Evolutionary conservation across 2,888 invertebrate genomes (phyloP), one percentile per base, ranked within the genome.

Genomic region (Vesta saturnalis): DNA sequence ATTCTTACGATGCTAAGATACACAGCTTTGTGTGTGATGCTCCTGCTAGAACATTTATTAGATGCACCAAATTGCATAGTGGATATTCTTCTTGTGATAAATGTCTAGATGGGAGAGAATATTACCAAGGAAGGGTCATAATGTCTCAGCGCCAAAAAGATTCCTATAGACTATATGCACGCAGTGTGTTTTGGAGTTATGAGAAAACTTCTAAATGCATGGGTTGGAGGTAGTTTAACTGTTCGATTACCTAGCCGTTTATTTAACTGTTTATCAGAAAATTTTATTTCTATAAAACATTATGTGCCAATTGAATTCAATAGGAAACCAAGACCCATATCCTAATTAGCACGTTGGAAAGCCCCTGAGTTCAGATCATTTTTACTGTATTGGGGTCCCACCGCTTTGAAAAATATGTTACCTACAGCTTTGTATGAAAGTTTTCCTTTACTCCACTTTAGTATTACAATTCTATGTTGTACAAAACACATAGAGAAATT

Each of bases 291-390:
- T 55, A 19, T 55, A 12, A 21, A 8, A 4, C 6, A 55, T 4
- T 55, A 6, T 22, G 21, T 55, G 12, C 55, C 55, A 1, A 19
- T 55, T n/a, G 55, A 55, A 19, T n/a, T 55, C 12, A 22, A 55
- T 55, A 21, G 55, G 14, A 55, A 55, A 23, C 18, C 18, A 12
- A 18, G 55, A 15, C 4, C 21, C n/a, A 12, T 55, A 8, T 3
- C 8, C 2, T 5, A 55, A 18, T 21, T 55, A 12, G 3, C 55
- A 19, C 10, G 15, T 8, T 46, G 46, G 46, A 46, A 46, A 46
- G n/a, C n/a, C n/a, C n/a, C n/a, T n/a, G n/a, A n/a, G n/a, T n/a
- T n/a, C n/a, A n/a, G n/a, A n/a, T n/a, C n/a, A 8, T 46, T 46
- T 46, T 46, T 46, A 21, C 15, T 55, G 2, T 55, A 55, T 21